Base-by-base conservation (phyloP, 2,113 vertebrate genomes). In the Sturnira hondurensis region DNA sequence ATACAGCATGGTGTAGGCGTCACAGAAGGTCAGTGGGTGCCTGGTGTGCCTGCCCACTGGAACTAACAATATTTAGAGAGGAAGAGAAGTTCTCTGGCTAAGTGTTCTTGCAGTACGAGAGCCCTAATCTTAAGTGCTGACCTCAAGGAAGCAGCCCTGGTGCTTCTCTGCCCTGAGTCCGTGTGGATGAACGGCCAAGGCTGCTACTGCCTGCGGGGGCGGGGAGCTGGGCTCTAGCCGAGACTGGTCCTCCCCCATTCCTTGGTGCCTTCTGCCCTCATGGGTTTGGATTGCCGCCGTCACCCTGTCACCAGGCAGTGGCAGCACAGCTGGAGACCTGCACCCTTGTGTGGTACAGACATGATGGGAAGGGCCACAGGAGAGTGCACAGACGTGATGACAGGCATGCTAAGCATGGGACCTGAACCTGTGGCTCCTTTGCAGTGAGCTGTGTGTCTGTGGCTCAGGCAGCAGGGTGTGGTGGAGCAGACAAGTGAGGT, bases 81-180 rank as follows among this genome's bases (percentile, higher is more conserved):
- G 73, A 17, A 43, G 11, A 61, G 54, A 26, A 1, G 41, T 45
- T 38, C 16, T 3, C 0, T 31, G 33, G 52, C 16, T 68, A 36
- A 41, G 13, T 41, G 50, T 14, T 9, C 4, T 20, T 0, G 26
- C 12, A 20, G 9, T 2, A 4, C 0, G 1, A 5, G 0, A 24
- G 43, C 16, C 28, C 52, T 56, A 8, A n/a, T 43, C 31, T 24
- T 0, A 4, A 6, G 26, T 0, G 14, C 43, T 36, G 43, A 14
- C 33, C 68, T 56, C 15, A 4, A 50, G 56, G 71, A 71, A 38
- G 13, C 50, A 52, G 58, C 73, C 26, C 14, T 3, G 36, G 14
- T 3, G 8, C 13, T 38, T n/a, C 6, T 38, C 74, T 71, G 31
- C 33, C 26, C 20, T 9, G 1, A 20, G 36, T 36, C 54, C 20